Percentiles rank a stretch among this genome's conserved stretches.
Conservation (phyloP, 2,888 invertebrate genomes). For the Dorcus parallelipipedus region DNA sequence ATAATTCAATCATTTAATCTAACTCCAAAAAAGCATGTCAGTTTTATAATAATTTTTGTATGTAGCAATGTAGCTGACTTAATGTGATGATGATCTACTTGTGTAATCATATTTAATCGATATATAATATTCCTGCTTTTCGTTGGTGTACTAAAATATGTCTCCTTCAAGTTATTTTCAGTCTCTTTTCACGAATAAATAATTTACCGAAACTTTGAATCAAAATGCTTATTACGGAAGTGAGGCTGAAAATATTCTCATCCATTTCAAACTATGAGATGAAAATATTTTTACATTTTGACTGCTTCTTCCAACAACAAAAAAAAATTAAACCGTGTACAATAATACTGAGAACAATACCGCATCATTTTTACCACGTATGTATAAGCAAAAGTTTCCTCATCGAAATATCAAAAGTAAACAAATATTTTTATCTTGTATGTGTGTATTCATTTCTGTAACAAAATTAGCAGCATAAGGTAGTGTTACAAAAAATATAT, state of each 20-base stretch:
- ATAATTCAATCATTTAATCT: slow-evolving; percentile 21
- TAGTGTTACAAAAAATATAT: background rate
- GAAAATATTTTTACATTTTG: slow-evolving; percentile 1
- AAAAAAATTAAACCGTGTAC: slow-evolving; percentile 1
- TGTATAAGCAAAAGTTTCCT: no score
- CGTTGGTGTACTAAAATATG: no score
- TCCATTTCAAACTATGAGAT: background rate
- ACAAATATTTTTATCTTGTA: slow-evolving; percentile 3
- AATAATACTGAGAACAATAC: slow-evolving; percentile 11
- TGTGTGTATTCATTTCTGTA: background rate
- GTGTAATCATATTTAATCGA: background rate
- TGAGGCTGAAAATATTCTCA: no score
- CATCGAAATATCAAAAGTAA: background rate
- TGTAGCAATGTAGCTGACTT: slow-evolving; percentile 15
- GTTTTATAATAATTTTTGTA: slow-evolving; percentile 18
- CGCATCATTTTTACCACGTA: background rate
- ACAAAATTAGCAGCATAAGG: background rate
- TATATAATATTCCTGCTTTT: no score
- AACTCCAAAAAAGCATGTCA: slow-evolving; percentile 25
- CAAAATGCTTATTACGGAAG: no score
- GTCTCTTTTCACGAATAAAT: no score
- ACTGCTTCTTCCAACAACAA: background rate
- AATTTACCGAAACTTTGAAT: no score
- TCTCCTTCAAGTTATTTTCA: no score
- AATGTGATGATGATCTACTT: slow-evolving; percentile 23